Percentiles rank a stretch among this genome's conserved stretches.
Evolutionary conservation across 2,113 vertebrate genomes (phyloP).

Genomic region (Leptodactylus fuscus): DNA sequence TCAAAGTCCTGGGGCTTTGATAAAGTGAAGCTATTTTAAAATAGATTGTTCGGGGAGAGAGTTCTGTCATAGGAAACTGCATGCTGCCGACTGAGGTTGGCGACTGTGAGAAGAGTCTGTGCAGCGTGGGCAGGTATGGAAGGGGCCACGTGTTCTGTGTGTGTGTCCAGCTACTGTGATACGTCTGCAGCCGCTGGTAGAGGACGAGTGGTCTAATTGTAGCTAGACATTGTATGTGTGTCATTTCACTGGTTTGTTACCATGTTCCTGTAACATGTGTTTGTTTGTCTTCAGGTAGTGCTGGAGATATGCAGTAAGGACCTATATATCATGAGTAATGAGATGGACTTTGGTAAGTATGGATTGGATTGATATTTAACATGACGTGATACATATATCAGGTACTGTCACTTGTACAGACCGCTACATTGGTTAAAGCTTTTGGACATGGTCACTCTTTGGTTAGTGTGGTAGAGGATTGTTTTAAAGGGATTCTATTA

Average conservation of each 20-base stretch:
- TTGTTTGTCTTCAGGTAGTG: not conserved
- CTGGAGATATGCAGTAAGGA: not conserved
- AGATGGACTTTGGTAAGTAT: not conserved
- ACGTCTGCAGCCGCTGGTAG: too few relatives aligned
- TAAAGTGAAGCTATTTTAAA: too few relatives aligned
- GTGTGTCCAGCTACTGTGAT: too few relatives aligned
- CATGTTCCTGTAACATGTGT: not conserved
- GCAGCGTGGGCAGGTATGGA: not conserved
- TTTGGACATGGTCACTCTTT: too few relatives aligned
- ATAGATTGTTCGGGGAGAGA: not conserved
- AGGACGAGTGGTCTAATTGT: too few relatives aligned
- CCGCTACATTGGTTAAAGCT: too few relatives aligned
- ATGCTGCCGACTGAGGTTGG: not conserved
- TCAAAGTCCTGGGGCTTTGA: not conserved
- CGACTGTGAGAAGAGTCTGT: not conserved
- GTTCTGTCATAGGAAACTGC: not conserved
- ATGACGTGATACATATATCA: too few relatives aligned
- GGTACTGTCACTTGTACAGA: too few relatives aligned
- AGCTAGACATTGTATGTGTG: too few relatives aligned
- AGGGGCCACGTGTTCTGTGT: not conserved
- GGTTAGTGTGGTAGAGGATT: too few relatives aligned
- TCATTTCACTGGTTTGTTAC: not conserved
- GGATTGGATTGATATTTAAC: too few relatives aligned
- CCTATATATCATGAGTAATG: not conserved
- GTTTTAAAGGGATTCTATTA: too few relatives aligned